Base-by-base conservation (phyloP, 2,113 vertebrate species). In the Tetrao urogallus region DNA sequence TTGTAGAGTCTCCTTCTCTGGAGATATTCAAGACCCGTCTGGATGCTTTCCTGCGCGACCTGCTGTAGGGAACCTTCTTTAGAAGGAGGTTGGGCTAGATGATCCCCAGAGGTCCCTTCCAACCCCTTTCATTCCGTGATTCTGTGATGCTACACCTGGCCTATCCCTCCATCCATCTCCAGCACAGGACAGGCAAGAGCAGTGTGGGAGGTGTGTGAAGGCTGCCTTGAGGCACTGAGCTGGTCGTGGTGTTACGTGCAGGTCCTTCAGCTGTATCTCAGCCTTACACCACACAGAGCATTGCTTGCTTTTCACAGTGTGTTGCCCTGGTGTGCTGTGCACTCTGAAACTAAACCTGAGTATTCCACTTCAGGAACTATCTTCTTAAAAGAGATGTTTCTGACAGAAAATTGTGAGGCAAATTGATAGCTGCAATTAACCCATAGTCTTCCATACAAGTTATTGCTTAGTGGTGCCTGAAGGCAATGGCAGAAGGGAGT, bases 161-260 rank as follows among this genome's bases (percentile, higher is more conserved):
- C 18, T 57, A 32, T 32, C 30, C 30, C 17, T 57, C 56, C 56
- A 11, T 57, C 17, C 30, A 11, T n/a, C 56, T 32, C 30, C 56
- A n/a, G 20, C 18, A n/a, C 2, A 57, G 30, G 30, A 57, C 30
- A 32, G 54, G 54, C 54, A 56, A 56, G 56, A n/a, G 30, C 18
- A n/a, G 18, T 32, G 30, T n/a, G 56, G 30, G 18, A 20, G 17
- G 30, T 6, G 10, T 30, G 30, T 32, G 30, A 57, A 32, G 17
- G 56, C 17, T 11, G 30, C 18, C 56, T 32, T 57, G 30, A n/a
- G 30, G 10, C 18, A 11, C 30, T 56, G 56, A 57, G 56, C 30
- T 57, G 30, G 56, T 57, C 7, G 4, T 57, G 28, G 56, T 57
- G 56, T 21, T 60, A 30, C 0, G 6, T 0, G 0, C 24, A 10